Evolutionary conservation across 2,888 invertebrate genomes (phyloP).

Genomic region (Andrena bucephala): DNA sequence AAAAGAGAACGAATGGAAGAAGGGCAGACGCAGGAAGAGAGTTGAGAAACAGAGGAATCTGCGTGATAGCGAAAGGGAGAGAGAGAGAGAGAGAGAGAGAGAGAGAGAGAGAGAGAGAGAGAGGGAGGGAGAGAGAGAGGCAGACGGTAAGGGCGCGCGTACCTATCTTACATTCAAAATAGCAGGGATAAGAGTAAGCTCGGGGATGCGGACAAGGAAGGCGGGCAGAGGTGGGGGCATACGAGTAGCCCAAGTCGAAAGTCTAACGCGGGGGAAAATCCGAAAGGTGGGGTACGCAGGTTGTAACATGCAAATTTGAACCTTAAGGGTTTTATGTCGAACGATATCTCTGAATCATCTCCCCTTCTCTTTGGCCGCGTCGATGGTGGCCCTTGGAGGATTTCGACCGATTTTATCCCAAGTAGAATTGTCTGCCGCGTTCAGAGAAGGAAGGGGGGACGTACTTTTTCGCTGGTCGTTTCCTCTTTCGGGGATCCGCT

Average conservation of each 20-base stretch:
- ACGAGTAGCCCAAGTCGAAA: slow-evolving; percentile 63
- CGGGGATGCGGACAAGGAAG: slow-evolving; percentile 60
- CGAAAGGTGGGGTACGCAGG: slow-evolving; percentile 74
- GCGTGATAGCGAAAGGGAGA: not conserved
- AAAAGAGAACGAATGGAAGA: not conserved
- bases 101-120: no score
- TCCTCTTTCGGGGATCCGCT: slow-evolving; percentile 38
- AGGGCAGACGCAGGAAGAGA: slow-evolving; percentile 13
- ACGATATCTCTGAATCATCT: slow-evolving; percentile 84
- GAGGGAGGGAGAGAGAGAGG: not conserved
- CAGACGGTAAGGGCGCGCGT: slow-evolving; percentile 9
- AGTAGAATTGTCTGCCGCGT: slow-evolving; percentile 76
- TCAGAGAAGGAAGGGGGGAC: slow-evolving; percentile 60
- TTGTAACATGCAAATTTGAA: slow-evolving; percentile 85
- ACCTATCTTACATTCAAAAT: slow-evolving; percentile 82
- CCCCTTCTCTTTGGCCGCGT: slow-evolving; percentile 71
- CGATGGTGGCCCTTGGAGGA: slow-evolving; percentile 74
- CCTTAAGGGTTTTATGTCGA: slow-evolving; percentile 84
- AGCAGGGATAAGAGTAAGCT: slow-evolving; percentile 79
- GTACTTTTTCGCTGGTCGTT: slow-evolving; percentile 50
- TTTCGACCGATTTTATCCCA: slow-evolving; percentile 81
- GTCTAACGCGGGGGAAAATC: slow-evolving; percentile 69
- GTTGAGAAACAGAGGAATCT: not conserved
- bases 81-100: no score
- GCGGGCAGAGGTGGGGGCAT: slow-evolving; percentile 44